Evolutionary conservation across 2,113 vertebrate species (phyloP), one percentile per base, ranked within the genome.

Genomic region (Xiphophorus maculatus): DNA sequence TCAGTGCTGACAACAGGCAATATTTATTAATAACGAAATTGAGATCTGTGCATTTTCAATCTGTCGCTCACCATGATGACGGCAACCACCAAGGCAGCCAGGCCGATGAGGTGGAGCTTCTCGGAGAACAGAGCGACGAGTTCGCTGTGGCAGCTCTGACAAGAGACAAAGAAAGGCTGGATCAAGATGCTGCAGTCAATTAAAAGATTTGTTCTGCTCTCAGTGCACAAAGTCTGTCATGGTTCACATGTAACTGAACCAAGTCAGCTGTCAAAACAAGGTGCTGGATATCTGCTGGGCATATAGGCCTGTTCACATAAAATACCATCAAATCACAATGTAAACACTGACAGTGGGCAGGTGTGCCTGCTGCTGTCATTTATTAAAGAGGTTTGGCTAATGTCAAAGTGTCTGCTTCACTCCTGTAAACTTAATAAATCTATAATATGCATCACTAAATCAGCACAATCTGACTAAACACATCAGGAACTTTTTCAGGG

Each of bases 51-150:
- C 17, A 19, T 33, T 12, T 66, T 70, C 25, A 40, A 1, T 63
- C 4, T 32, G 58, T 60, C 32, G 73, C 96, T 94, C 90, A 98
- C 97, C 97, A 99, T 98, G 90, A 99, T 99, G 80, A 97, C 95
- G 0, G 97, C 97, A 0, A 99, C 96, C 82, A 96, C 96, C 0
- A 98, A 88, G 2, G 97, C 97, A 1, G 95, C 96, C 0, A 98
- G 95, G 60, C 97, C 97, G 0, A 99, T 97, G 90, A 98, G 86
- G 87, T 98, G 96, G 68, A 98, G 94, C 93, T 98, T 99, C 83
- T 96, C 95, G 0, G 96, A 96, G 87, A 99, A 99, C 77, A 99
- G 95, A 4, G 96, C 94, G 0, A 95, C 94, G 0, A 99, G 95
- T 87, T 95, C 96, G 37, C 79, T 67, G 78, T 97, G 96, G 81